Conservation (phyloP, 2,888 invertebrate species). For the Iselma pallidipennis region DNA sequence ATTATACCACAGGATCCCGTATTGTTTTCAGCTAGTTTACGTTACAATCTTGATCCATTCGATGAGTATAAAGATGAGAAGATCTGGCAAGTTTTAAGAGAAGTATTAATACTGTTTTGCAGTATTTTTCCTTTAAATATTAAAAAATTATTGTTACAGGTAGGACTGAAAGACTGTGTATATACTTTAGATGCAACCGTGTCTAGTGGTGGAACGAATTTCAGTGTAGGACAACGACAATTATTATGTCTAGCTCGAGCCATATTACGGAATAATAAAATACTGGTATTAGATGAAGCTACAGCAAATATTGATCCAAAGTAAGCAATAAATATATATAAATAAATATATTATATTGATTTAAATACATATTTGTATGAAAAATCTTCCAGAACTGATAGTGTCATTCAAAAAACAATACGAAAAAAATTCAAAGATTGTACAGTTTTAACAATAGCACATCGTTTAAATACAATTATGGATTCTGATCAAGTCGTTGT, state of each 20-base stretch:
- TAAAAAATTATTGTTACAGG: conserved; percentile 47
- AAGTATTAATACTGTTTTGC: conserved; percentile 53
- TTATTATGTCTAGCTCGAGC: conserved; percentile 86
- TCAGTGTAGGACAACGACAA: conserved; percentile 88
- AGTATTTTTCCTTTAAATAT: too few species aligned
- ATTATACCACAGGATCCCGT: conserved; percentile 70
- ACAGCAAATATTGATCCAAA: conserved; percentile 90
- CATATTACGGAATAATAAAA: conserved; percentile 77
- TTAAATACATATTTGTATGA: neutral
- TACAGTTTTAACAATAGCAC: conserved; percentile 82
- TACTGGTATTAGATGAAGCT: conserved; percentile 89
- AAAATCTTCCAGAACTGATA: conserved; percentile 63
- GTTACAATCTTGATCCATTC: conserved; percentile 74
- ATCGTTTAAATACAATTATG: conserved; percentile 56
- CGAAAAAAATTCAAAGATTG: conserved; percentile 72
- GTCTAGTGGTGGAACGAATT: conserved; percentile 75
- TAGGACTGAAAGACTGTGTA: conserved; percentile 69
- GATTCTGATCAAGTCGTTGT: conserved; percentile 75
- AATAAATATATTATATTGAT: too few species aligned
- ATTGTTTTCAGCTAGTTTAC: conserved; percentile 62
- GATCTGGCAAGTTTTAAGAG: conserved; percentile 72
- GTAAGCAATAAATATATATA: conserved; percentile 60
- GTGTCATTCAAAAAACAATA: conserved; percentile 75
- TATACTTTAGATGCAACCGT: conserved; percentile 68
- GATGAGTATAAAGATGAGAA: conserved; percentile 67